Conservation (phyloP, 1,140 invertebrate genomes). For the Atta cephalotes region DNA sequence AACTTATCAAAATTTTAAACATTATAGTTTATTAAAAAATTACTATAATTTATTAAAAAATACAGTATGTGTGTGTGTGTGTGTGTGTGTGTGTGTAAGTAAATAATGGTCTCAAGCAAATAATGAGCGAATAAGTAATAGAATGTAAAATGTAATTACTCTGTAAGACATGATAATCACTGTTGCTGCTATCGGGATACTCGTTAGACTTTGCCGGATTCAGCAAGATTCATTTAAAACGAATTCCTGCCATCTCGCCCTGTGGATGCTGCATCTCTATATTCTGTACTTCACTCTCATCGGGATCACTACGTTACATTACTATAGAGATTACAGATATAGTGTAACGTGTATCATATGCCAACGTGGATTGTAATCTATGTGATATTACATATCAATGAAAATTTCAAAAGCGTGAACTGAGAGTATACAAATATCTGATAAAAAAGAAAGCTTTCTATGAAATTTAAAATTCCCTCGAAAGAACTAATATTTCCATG, state of each 20-base stretch:
- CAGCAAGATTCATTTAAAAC: constrained; percentile 77
- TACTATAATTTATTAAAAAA: neutral
- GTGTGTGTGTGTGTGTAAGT: too few species aligned
- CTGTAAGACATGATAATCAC: too few species aligned
- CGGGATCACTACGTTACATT: neutral
- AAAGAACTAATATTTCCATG: constrained; percentile 39
- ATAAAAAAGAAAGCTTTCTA: constrained; percentile 24
- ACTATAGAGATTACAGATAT: constrained; percentile 39
- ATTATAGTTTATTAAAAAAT: neutral
- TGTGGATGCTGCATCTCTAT: constrained; percentile 50
- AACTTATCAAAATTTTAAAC: neutral
- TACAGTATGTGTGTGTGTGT: too few species aligned
- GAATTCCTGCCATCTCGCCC: constrained; percentile 62
- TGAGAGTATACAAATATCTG: constrained; percentile 39
- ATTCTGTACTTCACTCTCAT: constrained; percentile 13
- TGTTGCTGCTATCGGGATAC: neutral
- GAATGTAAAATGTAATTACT: too few species aligned
- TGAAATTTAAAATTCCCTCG: constrained; percentile 45
- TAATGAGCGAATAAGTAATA: neutral
- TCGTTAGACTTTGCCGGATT: constrained; percentile 64
- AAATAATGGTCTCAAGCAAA: neutral
- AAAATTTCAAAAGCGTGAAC: constrained; percentile 40
- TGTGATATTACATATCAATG: constrained; percentile 36
- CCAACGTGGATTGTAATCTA: neutral
- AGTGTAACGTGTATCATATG: constrained; percentile 27